phyloP scores from a whole-genome alignment of 2,113 vertebrate genomes.

The Gnathonemus echidnorhynchus region DNA sequence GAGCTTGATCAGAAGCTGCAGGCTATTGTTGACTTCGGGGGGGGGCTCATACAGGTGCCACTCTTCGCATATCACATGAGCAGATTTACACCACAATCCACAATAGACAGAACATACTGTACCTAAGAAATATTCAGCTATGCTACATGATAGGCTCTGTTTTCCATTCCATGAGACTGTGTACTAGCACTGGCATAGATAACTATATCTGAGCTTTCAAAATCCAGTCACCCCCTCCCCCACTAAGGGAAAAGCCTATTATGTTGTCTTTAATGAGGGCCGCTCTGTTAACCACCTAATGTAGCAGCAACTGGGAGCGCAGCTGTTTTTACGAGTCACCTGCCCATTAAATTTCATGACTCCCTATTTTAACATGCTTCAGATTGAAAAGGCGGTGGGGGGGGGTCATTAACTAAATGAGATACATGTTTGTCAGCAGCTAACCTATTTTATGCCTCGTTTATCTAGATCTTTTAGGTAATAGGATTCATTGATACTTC shows the following conservation, averaged over 20 bases:
- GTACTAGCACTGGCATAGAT: neutral
- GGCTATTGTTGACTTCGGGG: neutral
- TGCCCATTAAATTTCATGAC: constrained; percentile 8
- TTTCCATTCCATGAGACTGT: neutral
- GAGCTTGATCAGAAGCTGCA: neutral
- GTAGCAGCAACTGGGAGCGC: neutral
- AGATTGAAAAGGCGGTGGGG: neutral
- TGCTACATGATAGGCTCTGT: neutral
- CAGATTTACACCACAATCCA: neutral
- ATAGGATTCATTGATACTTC: neutral
- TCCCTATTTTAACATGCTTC: neutral
- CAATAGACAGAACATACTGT: neutral
- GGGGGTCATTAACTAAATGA: constrained; percentile 1
- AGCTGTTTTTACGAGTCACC: constrained; percentile 13
- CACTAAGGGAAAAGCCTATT: neutral
- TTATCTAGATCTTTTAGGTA: neutral
- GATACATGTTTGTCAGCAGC: neutral
- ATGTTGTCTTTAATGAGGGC: neutral
- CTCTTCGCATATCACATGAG: neutral
- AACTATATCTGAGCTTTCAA: neutral
- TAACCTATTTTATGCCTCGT: neutral
- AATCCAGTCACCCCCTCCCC: neutral
- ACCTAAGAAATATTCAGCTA: neutral
- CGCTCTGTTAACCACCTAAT: constrained; percentile 4
- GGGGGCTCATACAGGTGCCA: neutral